Conservation (phyloP, 2,113 vertebrate genomes). For the Triplophysa tibetana region DNA sequence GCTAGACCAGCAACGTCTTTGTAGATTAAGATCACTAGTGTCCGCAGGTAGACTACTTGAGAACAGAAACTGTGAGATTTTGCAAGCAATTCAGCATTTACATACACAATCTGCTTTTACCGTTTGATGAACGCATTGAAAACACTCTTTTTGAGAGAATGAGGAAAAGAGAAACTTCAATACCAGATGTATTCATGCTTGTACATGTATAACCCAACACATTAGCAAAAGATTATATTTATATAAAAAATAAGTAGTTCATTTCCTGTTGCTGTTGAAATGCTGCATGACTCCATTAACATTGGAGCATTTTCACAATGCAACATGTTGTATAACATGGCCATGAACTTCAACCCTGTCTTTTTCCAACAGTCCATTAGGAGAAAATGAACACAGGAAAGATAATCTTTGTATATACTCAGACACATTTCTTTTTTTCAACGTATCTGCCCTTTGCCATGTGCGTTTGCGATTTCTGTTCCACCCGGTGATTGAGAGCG, state of each 20-base stretch:
- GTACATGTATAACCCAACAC: background rate
- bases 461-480: slow-evolving; percentile 1
- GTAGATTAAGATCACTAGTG: slow-evolving; percentile 1
- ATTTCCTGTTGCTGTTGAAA: background rate
- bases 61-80: background rate
- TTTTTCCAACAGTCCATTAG: slow-evolving; percentile 43
- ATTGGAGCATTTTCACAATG: slow-evolving; percentile 9
- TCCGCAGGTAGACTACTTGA: background rate
- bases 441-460: background rate
- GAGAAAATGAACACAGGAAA: slow-evolving; percentile 5
- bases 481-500: background rate
- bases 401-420: background rate
- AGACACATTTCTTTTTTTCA: background rate
- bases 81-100: background rate
- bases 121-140: background rate
- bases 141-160: background rate
- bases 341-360: slow-evolving; percentile 19
- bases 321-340: slow-evolving; percentile 18
- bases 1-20: background rate
- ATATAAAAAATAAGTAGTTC: slow-evolving; percentile 5
- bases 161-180: background rate
- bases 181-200: background rate
- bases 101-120: background rate
- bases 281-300: slow-evolving; percentile 4
- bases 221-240: background rate